These are phyloP conservation scores for Sciurus carolinensis DNA, from an alignment of 2,797 vertebrate genomes.

Conservation along the genomic window DNA sequence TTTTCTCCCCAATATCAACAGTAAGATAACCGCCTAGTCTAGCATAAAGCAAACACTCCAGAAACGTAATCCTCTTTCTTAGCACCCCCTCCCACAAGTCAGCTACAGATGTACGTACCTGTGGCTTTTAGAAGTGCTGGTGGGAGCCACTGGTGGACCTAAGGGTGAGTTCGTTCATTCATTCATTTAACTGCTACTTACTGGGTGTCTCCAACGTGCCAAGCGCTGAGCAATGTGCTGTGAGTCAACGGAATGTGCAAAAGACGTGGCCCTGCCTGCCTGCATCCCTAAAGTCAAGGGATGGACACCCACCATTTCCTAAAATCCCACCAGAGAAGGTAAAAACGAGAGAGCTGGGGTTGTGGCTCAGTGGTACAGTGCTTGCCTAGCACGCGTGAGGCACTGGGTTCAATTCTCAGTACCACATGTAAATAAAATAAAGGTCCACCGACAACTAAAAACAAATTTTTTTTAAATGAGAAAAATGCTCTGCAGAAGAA, in stretches of 20 bases:
- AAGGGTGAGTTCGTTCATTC: conserved; percentile 6
- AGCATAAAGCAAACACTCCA: neutral
- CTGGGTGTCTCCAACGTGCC: neutral
- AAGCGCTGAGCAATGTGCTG: neutral
- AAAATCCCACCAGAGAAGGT: too few relatives aligned
- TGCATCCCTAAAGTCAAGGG: neutral
- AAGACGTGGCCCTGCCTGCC: neutral
- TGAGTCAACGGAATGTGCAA: neutral
- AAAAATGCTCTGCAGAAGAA: too few relatives aligned
- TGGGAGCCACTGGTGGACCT: neutral
- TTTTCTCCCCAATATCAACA: conserved; percentile 22
- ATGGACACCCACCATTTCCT: neutral
- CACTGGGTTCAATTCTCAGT: too few relatives aligned
- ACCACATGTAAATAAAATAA: too few relatives aligned
- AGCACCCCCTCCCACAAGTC: neutral
- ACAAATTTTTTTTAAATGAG: too few relatives aligned
- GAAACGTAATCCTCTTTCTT: neutral
- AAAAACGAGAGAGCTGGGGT: too few relatives aligned
- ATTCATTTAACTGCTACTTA: neutral
- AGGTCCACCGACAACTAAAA: too few relatives aligned
- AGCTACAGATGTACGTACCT: neutral
- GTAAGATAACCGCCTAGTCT: neutral
- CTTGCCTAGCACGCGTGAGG: too few relatives aligned
- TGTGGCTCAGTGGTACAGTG: too few relatives aligned
- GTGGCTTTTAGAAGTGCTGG: neutral